phyloP scores from a whole-genome alignment of 2,113 vertebrate genomes.

The Sturnus vulgaris region DNA sequence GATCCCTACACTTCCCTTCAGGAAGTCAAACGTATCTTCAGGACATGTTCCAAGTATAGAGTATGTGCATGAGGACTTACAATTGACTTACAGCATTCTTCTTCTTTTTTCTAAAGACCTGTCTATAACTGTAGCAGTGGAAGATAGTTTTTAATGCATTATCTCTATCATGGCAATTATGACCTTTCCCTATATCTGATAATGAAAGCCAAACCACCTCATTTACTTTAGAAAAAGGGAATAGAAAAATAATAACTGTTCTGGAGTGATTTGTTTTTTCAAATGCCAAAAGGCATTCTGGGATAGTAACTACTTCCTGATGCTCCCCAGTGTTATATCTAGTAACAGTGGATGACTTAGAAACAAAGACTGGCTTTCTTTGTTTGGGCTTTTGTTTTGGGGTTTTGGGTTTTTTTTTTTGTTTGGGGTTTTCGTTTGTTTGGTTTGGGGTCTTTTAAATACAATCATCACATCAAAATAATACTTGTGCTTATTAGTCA shows the following conservation, averaged over 20 bases:
- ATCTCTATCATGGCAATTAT: background rate
- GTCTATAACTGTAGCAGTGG: background rate
- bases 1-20: background rate
- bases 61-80: background rate
- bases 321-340: background rate
- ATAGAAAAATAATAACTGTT: background rate
- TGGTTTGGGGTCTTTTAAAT: background rate
- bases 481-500: background rate
- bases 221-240: background rate
- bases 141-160: background rate
- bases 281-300: background rate
- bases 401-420: background rate
- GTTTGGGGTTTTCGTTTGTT: too few relatives aligned
- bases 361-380: background rate
- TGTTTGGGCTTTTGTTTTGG: background rate
- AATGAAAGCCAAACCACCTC: background rate
- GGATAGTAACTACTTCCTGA: background rate
- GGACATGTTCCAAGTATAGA: background rate
- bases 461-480: background rate
- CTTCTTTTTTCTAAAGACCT: background rate
- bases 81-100: background rate
- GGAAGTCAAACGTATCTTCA: background rate
- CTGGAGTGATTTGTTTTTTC: background rate
- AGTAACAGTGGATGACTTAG: background rate
- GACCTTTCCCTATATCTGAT: background rate